A percentile compares a stretch with the other conserved stretches of the same genome.
Evolutionary conservation across 2,797 vertebrate genomes (phyloP).

Genomic region (Nyctalus aviator): DNA sequence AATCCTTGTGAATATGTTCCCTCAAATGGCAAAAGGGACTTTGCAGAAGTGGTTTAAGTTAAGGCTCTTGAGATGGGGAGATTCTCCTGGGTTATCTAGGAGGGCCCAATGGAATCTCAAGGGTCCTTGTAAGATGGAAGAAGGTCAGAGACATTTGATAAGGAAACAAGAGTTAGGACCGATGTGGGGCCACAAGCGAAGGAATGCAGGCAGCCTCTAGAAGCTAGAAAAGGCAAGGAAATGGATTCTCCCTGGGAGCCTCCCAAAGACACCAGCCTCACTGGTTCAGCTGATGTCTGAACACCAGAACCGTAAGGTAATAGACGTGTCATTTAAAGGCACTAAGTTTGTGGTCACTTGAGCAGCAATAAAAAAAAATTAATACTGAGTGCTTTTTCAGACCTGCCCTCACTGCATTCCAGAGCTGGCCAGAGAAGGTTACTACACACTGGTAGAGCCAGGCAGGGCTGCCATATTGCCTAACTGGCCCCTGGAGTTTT

Average conservation of each 20-base stretch:
- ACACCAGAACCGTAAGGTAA: not conserved
- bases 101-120: not conserved
- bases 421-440: not conserved
- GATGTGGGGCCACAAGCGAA: not conserved
- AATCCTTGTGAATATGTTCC: not conserved
- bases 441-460: not conserved
- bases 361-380: not conserved
- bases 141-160: not conserved
- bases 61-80: not conserved
- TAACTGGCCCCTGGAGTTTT: not conserved
- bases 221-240: not conserved
- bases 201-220: not conserved
- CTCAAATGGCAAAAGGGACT: not conserved
- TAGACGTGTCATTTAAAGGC: not conserved
- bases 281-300: not conserved
- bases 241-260: not conserved
- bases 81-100: not conserved
- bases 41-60: not conserved
- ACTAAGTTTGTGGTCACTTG: not conserved
- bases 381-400: not conserved
- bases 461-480: not conserved
- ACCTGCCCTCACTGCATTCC: not conserved
- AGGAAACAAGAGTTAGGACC: slow-evolving; percentile 14
- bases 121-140: not conserved
- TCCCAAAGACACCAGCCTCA: not conserved